Percentiles rank a stretch among this genome's conserved stretches.
These are phyloP conservation scores for Percopsis omiscomaycus DNA, from an alignment of 2,797 vertebrate genomes.

Conservation along the genomic window DNA sequence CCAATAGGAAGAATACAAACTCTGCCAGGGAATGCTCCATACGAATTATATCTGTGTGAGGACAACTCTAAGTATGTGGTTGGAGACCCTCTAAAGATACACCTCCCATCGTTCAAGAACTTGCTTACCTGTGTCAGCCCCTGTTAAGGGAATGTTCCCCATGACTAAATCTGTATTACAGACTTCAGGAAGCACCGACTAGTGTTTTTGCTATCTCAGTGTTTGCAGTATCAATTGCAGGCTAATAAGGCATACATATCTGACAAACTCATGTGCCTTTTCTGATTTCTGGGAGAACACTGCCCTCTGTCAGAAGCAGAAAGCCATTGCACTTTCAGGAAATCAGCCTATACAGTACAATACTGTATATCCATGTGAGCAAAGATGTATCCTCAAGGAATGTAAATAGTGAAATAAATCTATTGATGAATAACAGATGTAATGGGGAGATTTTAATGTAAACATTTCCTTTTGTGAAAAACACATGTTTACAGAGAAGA, in stretches of 20 bases:
- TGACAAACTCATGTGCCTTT: slow-evolving; percentile 55
- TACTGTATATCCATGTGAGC: too few species aligned
- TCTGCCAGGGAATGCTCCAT: slow-evolving; percentile 52
- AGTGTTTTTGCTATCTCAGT: slow-evolving; percentile 5
- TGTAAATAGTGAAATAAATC: slow-evolving; percentile 36
- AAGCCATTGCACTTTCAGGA: slow-evolving; percentile 45
- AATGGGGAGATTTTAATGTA: not conserved
- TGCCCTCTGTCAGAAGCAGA: slow-evolving; percentile 52
- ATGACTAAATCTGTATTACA: slow-evolving; percentile 11
- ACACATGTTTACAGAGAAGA: slow-evolving; percentile 4
- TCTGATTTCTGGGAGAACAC: slow-evolving; percentile 42
- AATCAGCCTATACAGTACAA: slow-evolving; percentile 7
- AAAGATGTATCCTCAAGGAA: slow-evolving; percentile 33
- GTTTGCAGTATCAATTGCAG: slow-evolving; percentile 23
- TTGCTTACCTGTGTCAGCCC: slow-evolving; percentile 11
- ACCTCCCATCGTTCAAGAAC: slow-evolving; percentile 19
- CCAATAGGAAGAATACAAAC: slow-evolving; percentile 30
- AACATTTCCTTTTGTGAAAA: not conserved
- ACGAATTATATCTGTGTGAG: slow-evolving; percentile 69
- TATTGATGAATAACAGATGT: not conserved
- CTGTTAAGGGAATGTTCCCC: slow-evolving; percentile 1
- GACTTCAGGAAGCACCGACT: slow-evolving; percentile 3
- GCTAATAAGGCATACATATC: not conserved
- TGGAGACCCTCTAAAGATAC: not conserved
- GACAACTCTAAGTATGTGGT: not conserved